phyloP scores from a whole-genome alignment of 2,797 vertebrate genomes.

The Acanthurus tractus region DNA sequence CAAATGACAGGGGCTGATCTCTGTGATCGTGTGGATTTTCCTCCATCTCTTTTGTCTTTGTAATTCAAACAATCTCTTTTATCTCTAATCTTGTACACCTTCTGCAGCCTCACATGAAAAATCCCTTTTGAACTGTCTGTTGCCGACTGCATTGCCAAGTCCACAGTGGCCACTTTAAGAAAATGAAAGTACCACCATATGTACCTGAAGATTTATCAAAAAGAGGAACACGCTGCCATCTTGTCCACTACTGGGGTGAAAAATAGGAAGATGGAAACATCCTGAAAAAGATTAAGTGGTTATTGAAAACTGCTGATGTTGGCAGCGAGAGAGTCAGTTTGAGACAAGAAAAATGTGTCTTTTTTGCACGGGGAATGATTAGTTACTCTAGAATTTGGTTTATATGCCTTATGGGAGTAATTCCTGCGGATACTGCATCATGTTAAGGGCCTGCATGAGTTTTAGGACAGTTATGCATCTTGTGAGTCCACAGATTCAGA shows the following conservation, averaged over 20 bases:
- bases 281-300: conserved; percentile 64
- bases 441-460: conserved; percentile 54
- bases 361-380: conserved; percentile 57
- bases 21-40: conserved; percentile 39
- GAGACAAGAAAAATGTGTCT: conserved; percentile 53
- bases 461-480: conserved; percentile 49
- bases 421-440: conserved; percentile 46
- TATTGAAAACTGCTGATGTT: conserved; percentile 74
- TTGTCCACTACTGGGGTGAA: conserved; percentile 64
- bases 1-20: conserved; percentile 52
- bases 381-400: conserved; percentile 62
- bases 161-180: conserved; percentile 35
- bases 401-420: conserved; percentile 46
- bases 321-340: conserved; percentile 38
- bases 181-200: conserved; percentile 52
- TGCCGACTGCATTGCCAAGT: conserved; percentile 36
- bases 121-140: conserved; percentile 18
- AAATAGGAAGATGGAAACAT: conserved; percentile 52
- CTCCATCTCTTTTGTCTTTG: conserved; percentile 39
- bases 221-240: conserved; percentile 60
- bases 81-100: conserved; percentile 48
- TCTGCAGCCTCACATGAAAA: conserved; percentile 36
- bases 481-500: conserved; percentile 17
- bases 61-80: conserved; percentile 57
- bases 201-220: conserved; percentile 67